A percentile compares a stretch with the other conserved stretches of the same genome.
Conservation (phyloP, 2,888 invertebrate species). For the Eupithecia dodoneata region DNA sequence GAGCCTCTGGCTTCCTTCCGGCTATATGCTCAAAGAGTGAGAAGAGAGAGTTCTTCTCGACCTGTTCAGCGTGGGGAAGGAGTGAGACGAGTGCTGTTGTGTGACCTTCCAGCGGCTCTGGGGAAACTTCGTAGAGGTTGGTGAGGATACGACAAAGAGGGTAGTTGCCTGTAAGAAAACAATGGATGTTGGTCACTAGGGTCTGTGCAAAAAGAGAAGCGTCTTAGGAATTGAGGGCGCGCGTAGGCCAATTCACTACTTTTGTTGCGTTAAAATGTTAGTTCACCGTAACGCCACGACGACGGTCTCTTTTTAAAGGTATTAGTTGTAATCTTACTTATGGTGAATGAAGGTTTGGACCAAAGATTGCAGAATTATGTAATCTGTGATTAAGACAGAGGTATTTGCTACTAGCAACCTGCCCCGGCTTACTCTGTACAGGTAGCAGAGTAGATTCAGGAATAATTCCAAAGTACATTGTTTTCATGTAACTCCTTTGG, state of each 20-base stretch:
- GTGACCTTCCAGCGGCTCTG: conserved; percentile 93
- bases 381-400: neutral
- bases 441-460: too few species aligned
- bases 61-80: conserved; percentile 92
- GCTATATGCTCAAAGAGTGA: conserved; percentile 93
- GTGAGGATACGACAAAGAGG: conserved; percentile 94
- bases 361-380: neutral
- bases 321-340: neutral
- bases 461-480: too few species aligned
- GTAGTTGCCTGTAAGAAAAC: conserved; percentile 89
- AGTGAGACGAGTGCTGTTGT: conserved; percentile 92
- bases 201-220: too few species aligned
- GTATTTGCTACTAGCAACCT: neutral
- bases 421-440: too few species aligned
- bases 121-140: conserved; percentile 94
- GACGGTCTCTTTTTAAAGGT: too few species aligned
- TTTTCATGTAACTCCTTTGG: too few species aligned
- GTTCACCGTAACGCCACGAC: too few species aligned
- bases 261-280: too few species aligned
- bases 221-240: too few species aligned
- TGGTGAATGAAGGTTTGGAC: neutral
- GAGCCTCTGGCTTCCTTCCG: conserved; percentile 89
- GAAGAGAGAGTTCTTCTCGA: conserved; percentile 93
- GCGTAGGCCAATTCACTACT: too few species aligned
- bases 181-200: neutral